phyloP scores from a whole-genome alignment of 2,113 vertebrate genomes.

The Triplophysa tibetana region DNA sequence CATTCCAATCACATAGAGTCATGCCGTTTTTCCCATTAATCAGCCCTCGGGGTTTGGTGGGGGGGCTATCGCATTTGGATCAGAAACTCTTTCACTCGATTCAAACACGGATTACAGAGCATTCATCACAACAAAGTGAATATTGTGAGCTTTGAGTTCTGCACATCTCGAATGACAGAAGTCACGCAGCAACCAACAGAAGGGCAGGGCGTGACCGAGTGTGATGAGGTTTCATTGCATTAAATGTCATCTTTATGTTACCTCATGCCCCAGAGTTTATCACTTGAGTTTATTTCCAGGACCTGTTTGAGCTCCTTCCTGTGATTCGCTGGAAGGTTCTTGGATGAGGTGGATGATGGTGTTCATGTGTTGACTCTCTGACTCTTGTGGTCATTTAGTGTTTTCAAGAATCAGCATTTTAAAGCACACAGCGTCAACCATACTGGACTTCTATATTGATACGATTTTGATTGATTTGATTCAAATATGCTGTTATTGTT shows the following conservation, averaged over 20 bases:
- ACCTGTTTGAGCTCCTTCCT: neutral
- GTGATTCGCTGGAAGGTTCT: neutral
- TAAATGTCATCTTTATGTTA: slow-evolving; percentile 39
- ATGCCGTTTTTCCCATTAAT: slow-evolving; percentile 22
- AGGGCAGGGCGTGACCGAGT: slow-evolving; percentile 13
- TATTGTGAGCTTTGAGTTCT: slow-evolving; percentile 27
- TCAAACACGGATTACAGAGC: slow-evolving; percentile 3
- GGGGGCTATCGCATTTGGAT: neutral
- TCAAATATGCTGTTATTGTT: no score
- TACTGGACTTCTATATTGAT: no score
- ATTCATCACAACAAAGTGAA: slow-evolving; percentile 32
- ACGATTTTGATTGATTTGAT: no score
- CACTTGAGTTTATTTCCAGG: slow-evolving; percentile 25
- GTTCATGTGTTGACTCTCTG: slow-evolving; percentile 21
- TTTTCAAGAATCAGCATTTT: no score
- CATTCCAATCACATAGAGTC: slow-evolving; percentile 18
- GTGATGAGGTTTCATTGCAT: slow-evolving; percentile 19
- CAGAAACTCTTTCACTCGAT: slow-evolving; percentile 6
- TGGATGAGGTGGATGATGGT: slow-evolving; percentile 8
- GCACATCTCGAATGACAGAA: slow-evolving; percentile 22
- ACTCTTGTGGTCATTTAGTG: neutral
- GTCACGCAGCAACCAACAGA: slow-evolving; percentile 21
- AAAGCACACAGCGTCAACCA: no score
- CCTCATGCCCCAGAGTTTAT: slow-evolving; percentile 23
- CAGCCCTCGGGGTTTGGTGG: neutral